A percentile compares a stretch with the other conserved stretches of the same genome.
These are phyloP conservation scores for Sorex fumeus DNA, from an alignment of 2,113 vertebrate genomes.

Conservation along the genomic window DNA sequence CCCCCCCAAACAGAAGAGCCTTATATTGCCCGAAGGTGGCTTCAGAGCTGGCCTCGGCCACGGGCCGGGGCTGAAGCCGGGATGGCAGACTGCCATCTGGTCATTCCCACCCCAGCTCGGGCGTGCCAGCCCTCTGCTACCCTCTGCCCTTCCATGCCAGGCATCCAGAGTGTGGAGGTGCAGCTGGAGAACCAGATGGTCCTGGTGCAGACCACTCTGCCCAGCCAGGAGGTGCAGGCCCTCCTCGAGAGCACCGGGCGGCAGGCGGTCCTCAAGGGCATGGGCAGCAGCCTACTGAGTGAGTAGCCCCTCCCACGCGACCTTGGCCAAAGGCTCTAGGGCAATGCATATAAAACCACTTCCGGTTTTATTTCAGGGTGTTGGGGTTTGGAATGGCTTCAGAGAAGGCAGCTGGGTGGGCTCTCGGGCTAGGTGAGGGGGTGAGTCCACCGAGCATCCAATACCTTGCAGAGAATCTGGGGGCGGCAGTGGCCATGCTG, in stretches of 20 bases:
- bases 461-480: conserved; percentile 87
- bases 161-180: conserved; percentile 88
- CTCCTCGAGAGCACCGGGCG: conserved; percentile 92
- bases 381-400: neutral
- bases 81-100: neutral
- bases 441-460: neutral
- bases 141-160: conserved; percentile 82
- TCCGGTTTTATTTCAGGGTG: no score
- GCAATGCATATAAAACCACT: neutral
- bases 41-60: neutral
- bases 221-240: conserved; percentile 89
- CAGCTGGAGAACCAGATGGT: conserved; percentile 90
- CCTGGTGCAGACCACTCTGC: conserved; percentile 91
- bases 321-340: no score
- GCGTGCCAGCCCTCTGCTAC: neutral
- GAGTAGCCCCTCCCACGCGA: conserved; percentile 44
- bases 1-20: no score
- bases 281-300: conserved; percentile 89
- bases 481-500: conserved; percentile 93
- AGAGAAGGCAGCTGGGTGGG: neutral
- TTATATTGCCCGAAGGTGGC: no score
- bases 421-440: neutral
- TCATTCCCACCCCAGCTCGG: neutral
- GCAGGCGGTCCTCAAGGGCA: conserved; percentile 92
- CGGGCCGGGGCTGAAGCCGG: neutral